Conservation (phyloP, 2,113 vertebrate genomes). For the Onychostoma macrolepis region DNA sequence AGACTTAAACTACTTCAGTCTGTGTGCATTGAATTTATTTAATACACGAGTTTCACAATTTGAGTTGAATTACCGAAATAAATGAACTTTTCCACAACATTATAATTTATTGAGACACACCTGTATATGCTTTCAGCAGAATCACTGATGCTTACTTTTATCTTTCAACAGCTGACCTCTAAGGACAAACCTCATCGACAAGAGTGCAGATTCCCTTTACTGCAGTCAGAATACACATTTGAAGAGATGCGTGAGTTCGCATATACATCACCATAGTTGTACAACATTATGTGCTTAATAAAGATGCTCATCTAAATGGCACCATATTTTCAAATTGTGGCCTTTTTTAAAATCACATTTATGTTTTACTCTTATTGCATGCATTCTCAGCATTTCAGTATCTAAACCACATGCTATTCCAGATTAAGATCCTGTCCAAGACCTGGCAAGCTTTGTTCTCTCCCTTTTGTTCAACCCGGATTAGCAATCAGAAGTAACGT, state of each 20-base stretch:
- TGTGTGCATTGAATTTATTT: too few relatives aligned
- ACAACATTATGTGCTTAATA: not conserved
- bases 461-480: conserved; percentile 50
- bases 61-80: too few relatives aligned
- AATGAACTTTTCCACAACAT: too few relatives aligned
- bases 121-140: not conserved
- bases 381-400: conserved; percentile 26
- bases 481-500: conserved; percentile 58
- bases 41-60: too few relatives aligned
- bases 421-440: conserved; percentile 50
- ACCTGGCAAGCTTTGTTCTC: conserved; percentile 44
- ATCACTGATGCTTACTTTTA: not conserved
- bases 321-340: not conserved
- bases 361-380: not conserved
- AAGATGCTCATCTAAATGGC: not conserved
- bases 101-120: too few relatives aligned
- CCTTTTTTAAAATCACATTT: conserved; percentile 17
- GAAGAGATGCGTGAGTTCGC: conserved; percentile 80
- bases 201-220: conserved; percentile 65
- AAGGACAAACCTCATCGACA: conserved; percentile 59
- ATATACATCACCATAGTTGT: not conserved
- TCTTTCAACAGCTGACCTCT: conserved; percentile 39
- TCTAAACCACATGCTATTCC: conserved; percentile 7
- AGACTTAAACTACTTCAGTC: too few relatives aligned
- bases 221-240: conserved; percentile 67